Conservation (phyloP, 2,113 vertebrate species). For the Datnioides undecimradiatus region DNA sequence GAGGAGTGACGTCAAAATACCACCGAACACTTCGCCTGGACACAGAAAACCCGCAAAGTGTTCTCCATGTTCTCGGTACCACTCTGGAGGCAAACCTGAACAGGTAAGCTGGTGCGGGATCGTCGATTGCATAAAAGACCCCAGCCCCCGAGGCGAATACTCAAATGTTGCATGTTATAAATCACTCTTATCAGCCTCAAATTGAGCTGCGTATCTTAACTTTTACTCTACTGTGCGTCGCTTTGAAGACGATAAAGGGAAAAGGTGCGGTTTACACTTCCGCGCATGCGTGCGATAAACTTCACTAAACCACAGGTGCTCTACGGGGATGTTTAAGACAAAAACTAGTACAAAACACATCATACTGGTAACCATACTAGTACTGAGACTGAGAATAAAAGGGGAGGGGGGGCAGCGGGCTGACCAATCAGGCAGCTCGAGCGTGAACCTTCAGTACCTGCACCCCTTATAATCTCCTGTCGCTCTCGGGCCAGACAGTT, state of each 20-base stretch:
- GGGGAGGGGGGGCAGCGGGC: background rate
- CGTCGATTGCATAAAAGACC: background rate
- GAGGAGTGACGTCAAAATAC: accelerated
- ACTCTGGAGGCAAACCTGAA: conserved; percentile 60
- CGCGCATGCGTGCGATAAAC: background rate
- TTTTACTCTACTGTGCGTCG: background rate
- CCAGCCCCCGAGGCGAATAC: background rate
- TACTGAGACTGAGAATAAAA: too few relatives aligned
- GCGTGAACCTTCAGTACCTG: conserved; percentile 10
- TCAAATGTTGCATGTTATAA: background rate
- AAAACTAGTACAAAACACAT: too few relatives aligned
- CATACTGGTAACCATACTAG: too few relatives aligned
- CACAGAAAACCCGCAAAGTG: background rate
- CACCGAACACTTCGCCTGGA: conserved; percentile 68
- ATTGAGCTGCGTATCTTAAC: background rate
- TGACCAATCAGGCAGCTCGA: conserved; percentile 50
- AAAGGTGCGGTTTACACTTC: too few relatives aligned
- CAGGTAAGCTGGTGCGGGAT: conserved; percentile 54
- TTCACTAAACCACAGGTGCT: too few relatives aligned
- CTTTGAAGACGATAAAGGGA: too few relatives aligned
- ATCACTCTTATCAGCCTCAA: background rate
- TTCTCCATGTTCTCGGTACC: conserved; percentile 67
- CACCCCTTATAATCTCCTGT: background rate
- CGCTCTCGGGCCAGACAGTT: too few relatives aligned
- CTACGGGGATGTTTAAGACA: too few relatives aligned